Percentiles rank a stretch among this genome's conserved stretches.
Evolutionary conservation across 2,888 invertebrate genomes (phyloP).

Genomic region (Drosophila fulvimacula): DNA sequence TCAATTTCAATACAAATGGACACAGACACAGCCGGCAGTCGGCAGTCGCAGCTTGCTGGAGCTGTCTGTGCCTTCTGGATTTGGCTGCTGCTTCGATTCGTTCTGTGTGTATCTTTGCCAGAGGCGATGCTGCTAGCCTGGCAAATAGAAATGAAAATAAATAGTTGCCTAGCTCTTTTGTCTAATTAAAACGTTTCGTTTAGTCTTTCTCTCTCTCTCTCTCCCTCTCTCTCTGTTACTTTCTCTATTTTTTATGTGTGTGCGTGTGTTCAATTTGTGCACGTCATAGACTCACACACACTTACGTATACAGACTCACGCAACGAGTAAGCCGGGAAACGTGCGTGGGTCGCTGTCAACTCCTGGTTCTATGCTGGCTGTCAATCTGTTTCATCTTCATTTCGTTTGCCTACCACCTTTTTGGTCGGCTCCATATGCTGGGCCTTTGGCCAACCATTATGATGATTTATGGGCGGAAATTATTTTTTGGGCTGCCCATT

Average conservation of each 20-base stretch:
- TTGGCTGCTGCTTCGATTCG: slow-evolving; percentile 13
- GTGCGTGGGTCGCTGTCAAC: slow-evolving; percentile 14
- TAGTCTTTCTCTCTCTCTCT: slow-evolving; percentile 15
- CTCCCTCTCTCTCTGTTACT: background rate
- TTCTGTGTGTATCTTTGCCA: slow-evolving; percentile 32
- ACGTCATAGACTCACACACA: slow-evolving; percentile 43
- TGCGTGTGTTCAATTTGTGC: slow-evolving; percentile 62
- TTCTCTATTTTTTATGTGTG: background rate
- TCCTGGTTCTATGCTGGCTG: slow-evolving; percentile 48
- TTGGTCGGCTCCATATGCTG: slow-evolving; percentile 31
- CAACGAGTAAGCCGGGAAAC: slow-evolving; percentile 7
- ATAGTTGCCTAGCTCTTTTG: slow-evolving; percentile 76
- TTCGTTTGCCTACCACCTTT: slow-evolving; percentile 39
- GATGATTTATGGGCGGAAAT: slow-evolving; percentile 78
- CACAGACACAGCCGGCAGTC: slow-evolving; percentile 9
- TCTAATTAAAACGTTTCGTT: slow-evolving; percentile 76
- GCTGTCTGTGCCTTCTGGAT: slow-evolving; percentile 7
- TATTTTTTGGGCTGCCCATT: slow-evolving; percentile 55
- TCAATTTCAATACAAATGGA: slow-evolving; percentile 32
- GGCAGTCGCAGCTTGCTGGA: slow-evolving; percentile 28
- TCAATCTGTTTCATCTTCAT: slow-evolving; percentile 74
- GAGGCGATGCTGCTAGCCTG: slow-evolving; percentile 32
- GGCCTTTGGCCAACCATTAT: slow-evolving; percentile 61
- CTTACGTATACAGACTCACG: background rate
- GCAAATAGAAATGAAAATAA: slow-evolving; percentile 69